Conservation (phyloP, 2,888 invertebrate species). For the Mycalesis mineus region DNA sequence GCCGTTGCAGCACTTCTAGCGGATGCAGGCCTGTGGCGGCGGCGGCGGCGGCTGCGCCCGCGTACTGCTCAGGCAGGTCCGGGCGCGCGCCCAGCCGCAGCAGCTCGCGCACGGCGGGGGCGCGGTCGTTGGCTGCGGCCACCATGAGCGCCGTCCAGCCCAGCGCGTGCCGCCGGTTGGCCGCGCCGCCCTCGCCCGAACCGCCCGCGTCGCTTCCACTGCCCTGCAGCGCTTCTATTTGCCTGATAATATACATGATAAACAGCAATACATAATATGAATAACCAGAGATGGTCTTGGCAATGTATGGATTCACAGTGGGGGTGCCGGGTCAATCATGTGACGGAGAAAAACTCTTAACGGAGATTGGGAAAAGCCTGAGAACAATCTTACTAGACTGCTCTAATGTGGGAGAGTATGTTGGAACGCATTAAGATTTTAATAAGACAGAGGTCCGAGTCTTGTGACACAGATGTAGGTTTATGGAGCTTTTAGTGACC, state of each 20-base stretch:
- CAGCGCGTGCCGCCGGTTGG: conserved; percentile 84
- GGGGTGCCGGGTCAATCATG: too few relatives aligned
- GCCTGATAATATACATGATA: conserved; percentile 37
- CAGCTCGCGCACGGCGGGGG: conserved; percentile 78
- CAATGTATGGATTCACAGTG: too few relatives aligned
- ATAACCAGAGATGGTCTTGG: too few relatives aligned
- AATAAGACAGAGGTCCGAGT: too few relatives aligned
- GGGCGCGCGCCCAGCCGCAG: conserved; percentile 88
- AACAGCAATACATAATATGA: too few relatives aligned
- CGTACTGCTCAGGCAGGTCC: conserved; percentile 85
- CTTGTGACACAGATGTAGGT: too few relatives aligned
- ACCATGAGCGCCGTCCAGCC: conserved; percentile 94
- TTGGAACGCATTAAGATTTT: too few relatives aligned
- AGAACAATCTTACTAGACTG: too few relatives aligned
- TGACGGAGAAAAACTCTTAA: too few relatives aligned
- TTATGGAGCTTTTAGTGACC: too few relatives aligned
- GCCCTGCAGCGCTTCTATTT: conserved; percentile 45
- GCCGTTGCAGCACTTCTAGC: conserved; percentile 82
- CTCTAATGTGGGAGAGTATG: too few relatives aligned
- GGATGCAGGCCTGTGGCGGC: conserved; percentile 82
- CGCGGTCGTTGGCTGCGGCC: conserved; percentile 87
- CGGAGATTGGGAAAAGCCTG: too few relatives aligned
- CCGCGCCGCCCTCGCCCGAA: conserved; percentile 61
- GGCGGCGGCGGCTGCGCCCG: conserved; percentile 82
- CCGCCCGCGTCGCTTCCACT: conserved; percentile 28